These are phyloP conservation scores for Empidonax traillii DNA, from an alignment of 2,113 vertebrate species.

Conservation along the genomic window DNA sequence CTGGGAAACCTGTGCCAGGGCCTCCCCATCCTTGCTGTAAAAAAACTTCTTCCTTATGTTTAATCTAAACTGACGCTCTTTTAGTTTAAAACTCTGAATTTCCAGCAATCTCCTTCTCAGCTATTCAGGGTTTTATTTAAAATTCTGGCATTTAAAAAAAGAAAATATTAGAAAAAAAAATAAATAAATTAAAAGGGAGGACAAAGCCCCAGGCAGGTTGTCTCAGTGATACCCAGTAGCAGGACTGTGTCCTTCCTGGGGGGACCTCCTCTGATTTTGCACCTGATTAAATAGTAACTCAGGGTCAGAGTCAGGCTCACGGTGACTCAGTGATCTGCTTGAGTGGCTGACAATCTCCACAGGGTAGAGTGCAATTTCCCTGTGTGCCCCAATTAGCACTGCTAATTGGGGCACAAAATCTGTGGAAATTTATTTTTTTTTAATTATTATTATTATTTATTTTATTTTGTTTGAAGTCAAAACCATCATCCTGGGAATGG, in stretches of 20 bases:
- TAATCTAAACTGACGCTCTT: not conserved
- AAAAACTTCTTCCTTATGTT: too few relatives aligned
- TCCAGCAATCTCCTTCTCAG: not conserved
- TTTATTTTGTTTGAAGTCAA: not conserved
- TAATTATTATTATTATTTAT: not conserved
- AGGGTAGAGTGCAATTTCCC: conserved; percentile 76
- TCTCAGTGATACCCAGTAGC: conserved; percentile 31
- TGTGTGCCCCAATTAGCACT: conserved; percentile 82
- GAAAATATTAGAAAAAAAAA: not conserved
- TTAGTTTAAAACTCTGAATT: not conserved
- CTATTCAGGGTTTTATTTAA: not conserved
- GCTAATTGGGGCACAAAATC: conserved; percentile 86
- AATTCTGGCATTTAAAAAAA: not conserved
- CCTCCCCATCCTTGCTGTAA: not conserved
- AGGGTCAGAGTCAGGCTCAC: conserved; percentile 60
- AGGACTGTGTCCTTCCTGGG: conserved; percentile 73
- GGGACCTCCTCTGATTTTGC: conserved; percentile 73
- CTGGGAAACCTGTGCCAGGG: too few relatives aligned
- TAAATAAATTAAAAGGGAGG: not conserved
- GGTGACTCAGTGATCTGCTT: conserved; percentile 78
- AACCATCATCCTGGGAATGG: conserved; percentile 18
- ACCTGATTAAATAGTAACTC: conserved; percentile 76
- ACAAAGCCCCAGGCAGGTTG: not conserved
- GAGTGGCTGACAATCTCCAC: conserved; percentile 80
- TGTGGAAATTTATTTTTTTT: not conserved